Base-by-base conservation (phyloP, 2,888 invertebrate species). In the Caenorhabditis plicata region DNA sequence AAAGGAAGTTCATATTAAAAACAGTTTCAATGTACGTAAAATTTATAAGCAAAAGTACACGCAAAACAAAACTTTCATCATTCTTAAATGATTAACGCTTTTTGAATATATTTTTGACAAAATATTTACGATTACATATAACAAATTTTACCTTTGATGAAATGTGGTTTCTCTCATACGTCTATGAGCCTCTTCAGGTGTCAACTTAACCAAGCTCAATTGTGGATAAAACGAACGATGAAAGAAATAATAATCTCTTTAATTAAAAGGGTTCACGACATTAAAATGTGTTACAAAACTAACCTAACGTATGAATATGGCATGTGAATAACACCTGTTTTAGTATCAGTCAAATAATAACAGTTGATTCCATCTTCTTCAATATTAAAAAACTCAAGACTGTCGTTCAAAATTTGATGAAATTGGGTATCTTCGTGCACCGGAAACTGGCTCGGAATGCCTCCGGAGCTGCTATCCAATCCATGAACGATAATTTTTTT, bases 201-300 rank as follows among this genome's bases (percentile, higher is more conserved):
- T 88, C 91, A 96, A 91, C 75, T 91, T 88, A 4, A 94, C 88
- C 57, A 99, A 84, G 55, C 91, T 91, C 38, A 99, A 85, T 81
- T 98, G 96, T 0, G 99, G 98, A 82, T 98, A 96, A 81, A 95
- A 93, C 0, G 95, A 93, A 13, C 98, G 87, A 80, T 93, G 92
- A 85, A 92, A 92, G 84, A 91, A 92, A 82, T 92, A 92, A 81
- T 88, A 90, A 81, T 99, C 98, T 35, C 98, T n/a, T n/a, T n/a
- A n/a, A n/a, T n/a, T n/a, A n/a, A n/a, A n/a, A n/a, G n/a, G n/a
- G n/a, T n/a, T n/a, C n/a, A n/a, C n/a, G n/a, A n/a, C n/a, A n/a
- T n/a, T n/a, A n/a, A n/a, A n/a, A n/a, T n/a, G n/a, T n/a, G n/a
- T n/a, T n/a, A n/a, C n/a, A n/a, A n/a, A n/a, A n/a, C n/a, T n/a